phyloP scores from a whole-genome alignment of 2,797 vertebrate genomes.

The Liparis tanakae region DNA sequence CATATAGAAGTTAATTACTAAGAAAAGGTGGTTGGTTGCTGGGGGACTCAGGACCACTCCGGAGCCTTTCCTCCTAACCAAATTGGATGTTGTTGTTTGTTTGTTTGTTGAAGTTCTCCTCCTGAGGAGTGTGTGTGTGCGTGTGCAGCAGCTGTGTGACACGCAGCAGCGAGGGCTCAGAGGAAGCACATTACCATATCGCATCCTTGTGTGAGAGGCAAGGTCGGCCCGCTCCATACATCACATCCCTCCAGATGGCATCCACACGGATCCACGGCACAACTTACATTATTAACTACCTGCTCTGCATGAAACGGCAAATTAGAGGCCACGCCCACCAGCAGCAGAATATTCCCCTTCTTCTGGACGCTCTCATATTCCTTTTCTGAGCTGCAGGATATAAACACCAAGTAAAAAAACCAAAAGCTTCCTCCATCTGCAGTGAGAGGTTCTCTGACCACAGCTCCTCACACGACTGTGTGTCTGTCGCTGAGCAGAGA shows the following conservation, averaged over 20 bases:
- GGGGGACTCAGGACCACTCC: neutral
- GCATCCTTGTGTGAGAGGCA: conserved; percentile 47
- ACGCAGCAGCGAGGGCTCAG: conserved; percentile 10
- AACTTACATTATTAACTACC: conserved; percentile 61
- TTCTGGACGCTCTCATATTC: no score
- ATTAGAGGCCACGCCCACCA: conserved; percentile 46
- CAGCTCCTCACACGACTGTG: no score
- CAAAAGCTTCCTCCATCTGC: conserved; percentile 9
- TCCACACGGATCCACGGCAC: conserved; percentile 53
- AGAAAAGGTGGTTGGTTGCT: neutral
- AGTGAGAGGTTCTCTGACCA: conserved; percentile 7
- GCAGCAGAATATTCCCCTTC: conserved; percentile 38
- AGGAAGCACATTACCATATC: conserved; percentile 51
- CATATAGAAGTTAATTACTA: neutral
- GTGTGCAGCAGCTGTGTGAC: conserved; percentile 38
- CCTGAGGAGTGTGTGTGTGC: conserved; percentile 8
- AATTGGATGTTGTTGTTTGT: neutral
- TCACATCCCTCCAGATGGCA: conserved; percentile 60
- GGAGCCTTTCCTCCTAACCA: neutral
- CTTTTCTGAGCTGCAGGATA: conserved; percentile 27
- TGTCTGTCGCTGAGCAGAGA: no score
- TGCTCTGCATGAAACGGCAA: conserved; percentile 40
- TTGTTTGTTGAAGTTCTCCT: conserved; percentile 25
- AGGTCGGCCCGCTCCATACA: conserved; percentile 30
- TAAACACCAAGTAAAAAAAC: conserved; percentile 20